These are phyloP conservation scores for Takifugu flavidus DNA, from an alignment of 2,113 vertebrate species.

Conservation along the genomic window DNA sequence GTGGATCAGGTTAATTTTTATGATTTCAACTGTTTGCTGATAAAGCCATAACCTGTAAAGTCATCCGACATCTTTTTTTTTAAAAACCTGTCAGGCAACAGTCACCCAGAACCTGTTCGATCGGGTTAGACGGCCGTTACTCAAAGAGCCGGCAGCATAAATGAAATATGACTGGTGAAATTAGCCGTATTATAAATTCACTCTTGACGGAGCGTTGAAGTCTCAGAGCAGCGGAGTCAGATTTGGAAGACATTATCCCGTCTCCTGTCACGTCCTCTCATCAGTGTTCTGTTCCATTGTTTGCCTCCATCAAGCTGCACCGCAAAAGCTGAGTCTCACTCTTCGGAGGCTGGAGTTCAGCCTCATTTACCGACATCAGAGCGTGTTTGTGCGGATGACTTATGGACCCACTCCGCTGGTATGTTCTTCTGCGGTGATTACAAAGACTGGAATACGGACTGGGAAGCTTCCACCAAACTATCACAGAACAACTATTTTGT, in stretches of 20 bases:
- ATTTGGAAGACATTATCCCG: constrained; percentile 8
- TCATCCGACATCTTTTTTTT: no score
- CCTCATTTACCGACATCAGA: constrained; percentile 75
- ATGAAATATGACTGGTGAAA: constrained; percentile 8
- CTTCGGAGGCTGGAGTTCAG: constrained; percentile 57
- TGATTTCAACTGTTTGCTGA: no score
- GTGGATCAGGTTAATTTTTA: no score
- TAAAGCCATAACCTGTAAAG: no score
- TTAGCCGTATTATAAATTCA: constrained; percentile 7
- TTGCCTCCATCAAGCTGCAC: constrained; percentile 57
- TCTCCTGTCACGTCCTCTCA: constrained; percentile 17
- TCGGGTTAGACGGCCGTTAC: neutral
- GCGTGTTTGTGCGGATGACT: constrained; percentile 76
- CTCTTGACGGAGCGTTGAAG: neutral
- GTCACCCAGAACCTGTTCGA: no score
- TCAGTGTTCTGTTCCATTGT: constrained; percentile 57
- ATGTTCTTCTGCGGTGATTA: constrained; percentile 74
- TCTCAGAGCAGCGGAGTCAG: constrained; percentile 3
- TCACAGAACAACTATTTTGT: constrained; percentile 72
- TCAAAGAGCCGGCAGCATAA: constrained; percentile 14
- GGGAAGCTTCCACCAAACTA: constrained; percentile 56
- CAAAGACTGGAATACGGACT: constrained; percentile 63
- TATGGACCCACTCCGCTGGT: constrained; percentile 71
- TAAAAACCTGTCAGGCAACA: no score
- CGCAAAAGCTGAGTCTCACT: constrained; percentile 59